Conservation (phyloP, 2,888 invertebrate genomes). For the Cataglyphis albicans region DNA sequence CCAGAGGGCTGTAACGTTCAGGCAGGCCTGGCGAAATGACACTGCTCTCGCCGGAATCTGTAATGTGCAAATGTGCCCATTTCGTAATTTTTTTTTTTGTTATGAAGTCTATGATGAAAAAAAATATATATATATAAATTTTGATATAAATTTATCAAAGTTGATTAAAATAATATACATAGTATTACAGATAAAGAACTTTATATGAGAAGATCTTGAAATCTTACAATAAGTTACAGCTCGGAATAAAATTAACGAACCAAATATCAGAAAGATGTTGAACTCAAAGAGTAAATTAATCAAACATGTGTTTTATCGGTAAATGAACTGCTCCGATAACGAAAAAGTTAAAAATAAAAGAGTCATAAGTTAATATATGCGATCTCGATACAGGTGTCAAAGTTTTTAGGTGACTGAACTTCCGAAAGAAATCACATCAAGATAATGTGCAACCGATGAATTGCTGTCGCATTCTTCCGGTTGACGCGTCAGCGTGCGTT, state of each 20-base stretch:
- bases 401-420: neutral
- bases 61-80: conserved; percentile 47
- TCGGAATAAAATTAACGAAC: neutral
- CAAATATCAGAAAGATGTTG: neutral
- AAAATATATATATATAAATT: neutral
- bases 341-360: neutral
- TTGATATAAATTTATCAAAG: neutral
- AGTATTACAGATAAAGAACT: neutral
- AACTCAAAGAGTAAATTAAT: neutral
- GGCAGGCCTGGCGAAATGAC: conserved; percentile 85
- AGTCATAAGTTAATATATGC: neutral
- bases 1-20: conserved; percentile 84
- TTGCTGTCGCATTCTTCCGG: conserved; percentile 1
- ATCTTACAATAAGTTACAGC: neutral
- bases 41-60: conserved; percentile 84
- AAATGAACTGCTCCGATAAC: neutral
- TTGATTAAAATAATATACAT: neutral
- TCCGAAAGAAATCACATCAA: neutral
- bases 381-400: neutral
- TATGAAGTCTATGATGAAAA: neutral
- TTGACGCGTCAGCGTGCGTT: neutral
- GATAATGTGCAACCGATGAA: neutral
- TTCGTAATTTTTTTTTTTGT: neutral
- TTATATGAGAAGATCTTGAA: neutral
- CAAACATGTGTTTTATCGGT: conserved; percentile 9